Conservation (phyloP, 2,113 vertebrate species). For the Macroglossus sobrinus region DNA sequence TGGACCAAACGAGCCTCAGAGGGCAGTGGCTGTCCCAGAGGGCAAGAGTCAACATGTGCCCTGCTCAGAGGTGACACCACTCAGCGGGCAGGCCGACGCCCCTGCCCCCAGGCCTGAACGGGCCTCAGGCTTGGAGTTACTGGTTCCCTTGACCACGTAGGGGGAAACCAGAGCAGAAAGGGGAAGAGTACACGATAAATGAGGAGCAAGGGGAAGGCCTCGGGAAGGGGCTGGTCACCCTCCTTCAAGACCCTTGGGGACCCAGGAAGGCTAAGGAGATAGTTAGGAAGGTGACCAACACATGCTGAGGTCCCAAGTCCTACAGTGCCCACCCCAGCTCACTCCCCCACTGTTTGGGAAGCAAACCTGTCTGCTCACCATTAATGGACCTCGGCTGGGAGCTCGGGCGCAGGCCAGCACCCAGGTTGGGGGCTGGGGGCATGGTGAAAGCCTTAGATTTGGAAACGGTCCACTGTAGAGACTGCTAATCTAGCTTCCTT, state of each 20-base stretch:
- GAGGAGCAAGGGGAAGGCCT: accelerated
- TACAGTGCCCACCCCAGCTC: not conserved
- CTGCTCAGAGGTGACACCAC: not conserved
- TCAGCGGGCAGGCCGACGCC: accelerated
- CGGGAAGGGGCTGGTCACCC: too few relatives aligned
- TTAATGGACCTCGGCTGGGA: accelerated
- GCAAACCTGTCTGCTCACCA: not conserved
- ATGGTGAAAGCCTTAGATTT: not conserved
- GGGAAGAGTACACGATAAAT: not conserved
- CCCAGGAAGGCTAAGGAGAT: not conserved
- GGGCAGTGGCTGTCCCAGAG: accelerated
- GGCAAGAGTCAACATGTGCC: accelerated
- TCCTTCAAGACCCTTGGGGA: not conserved
- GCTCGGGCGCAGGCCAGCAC: not conserved
- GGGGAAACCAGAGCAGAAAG: not conserved
- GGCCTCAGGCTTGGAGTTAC: not conserved
- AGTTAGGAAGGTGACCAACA: accelerated
- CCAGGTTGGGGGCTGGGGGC: too few relatives aligned
- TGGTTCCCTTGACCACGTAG: not conserved
- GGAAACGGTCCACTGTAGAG: accelerated
- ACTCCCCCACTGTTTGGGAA: accelerated
- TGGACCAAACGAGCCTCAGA: not conserved
- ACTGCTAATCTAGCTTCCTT: not conserved
- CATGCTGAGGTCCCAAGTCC: not conserved
- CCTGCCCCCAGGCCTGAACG: not conserved